Evolutionary conservation across 2,888 invertebrate genomes (phyloP), one percentile per base, ranked within the genome.

Genomic region (Erebia aethiops): DNA sequence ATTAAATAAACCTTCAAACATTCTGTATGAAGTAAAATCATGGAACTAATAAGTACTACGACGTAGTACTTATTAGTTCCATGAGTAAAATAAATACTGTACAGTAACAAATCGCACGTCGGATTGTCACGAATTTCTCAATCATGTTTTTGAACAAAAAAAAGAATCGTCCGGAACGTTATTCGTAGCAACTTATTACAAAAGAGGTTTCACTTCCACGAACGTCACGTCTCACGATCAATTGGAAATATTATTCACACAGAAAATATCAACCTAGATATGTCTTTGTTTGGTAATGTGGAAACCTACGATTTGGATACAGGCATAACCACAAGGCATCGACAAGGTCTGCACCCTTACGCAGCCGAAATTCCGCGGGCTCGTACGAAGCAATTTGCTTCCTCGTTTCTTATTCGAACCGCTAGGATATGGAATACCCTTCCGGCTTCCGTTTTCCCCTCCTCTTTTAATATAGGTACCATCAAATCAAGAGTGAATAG

Each of bases 201-300:
- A 91, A 88, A 88, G 87, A 86, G 81, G 85, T 91, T 90, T 90
- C 90, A 86, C 88, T 89, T 86, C 86, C 88, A 87, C 86, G 87
- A 86, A 80, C 87, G 89, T 89, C 90, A 91, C 90, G 91, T 90
- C 86, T 88, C 88, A 87, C 89, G 89, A 89, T 85, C 86, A 85
- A 88, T 88, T 86, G 82, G 81, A 85, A 88, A 87, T 89, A 85
- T 86, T 87, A 86, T 86, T 74, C 65, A 74, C 78, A 58, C 21
- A 69, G 71, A 75, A 61, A 70, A 46, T 49, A 11, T 18, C 1
- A 13, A 43, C 66, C 77, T 75, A 56, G 76, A 76, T 67, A 61
- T 62, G 69, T 0, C 16, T 21, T 4, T 14, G 26, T n/a, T 35
- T 35, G 3, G 5, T 35, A 58, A 1, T 21, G 2, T 57, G 2